A percentile compares a stretch with the other conserved stretches of the same genome.
These are phyloP conservation scores for Cuculus canorus DNA, from an alignment of 2,797 vertebrate species.

Conservation along the genomic window DNA sequence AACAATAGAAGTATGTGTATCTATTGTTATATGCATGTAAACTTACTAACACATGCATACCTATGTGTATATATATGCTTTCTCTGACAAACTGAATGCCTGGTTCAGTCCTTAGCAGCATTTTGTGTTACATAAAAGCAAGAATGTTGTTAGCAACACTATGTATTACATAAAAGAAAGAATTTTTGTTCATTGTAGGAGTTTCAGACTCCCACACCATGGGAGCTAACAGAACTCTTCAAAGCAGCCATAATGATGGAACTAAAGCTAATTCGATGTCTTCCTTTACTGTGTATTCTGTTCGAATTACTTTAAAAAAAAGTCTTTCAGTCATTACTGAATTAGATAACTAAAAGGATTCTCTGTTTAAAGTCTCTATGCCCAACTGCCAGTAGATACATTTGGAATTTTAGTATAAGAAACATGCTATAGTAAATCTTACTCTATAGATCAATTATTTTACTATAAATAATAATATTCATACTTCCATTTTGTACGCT, in stretches of 20 bases:
- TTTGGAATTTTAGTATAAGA: neutral
- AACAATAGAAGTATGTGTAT: fast-evolving
- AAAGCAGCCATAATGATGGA: neutral
- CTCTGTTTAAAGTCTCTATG: neutral
- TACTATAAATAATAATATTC: neutral
- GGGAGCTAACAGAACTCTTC: constrained; percentile 1
- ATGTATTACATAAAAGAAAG: constrained; percentile 46
- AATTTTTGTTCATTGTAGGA: constrained; percentile 64
- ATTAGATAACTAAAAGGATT: neutral
- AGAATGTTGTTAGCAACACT: neutral
- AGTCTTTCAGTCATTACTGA: neutral
- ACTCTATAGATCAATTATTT: neutral
- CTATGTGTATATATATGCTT: neutral
- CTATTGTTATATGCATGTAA: neutral
- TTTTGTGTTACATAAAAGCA: constrained; percentile 43
- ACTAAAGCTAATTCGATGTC: neutral
- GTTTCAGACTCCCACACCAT: constrained; percentile 43
- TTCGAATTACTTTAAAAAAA: neutral
- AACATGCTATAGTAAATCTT: neutral
- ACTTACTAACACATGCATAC: neutral
- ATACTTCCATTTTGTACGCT: neutral
- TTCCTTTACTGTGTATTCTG: neutral
- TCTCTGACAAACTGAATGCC: neutral
- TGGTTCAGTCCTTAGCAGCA: neutral
- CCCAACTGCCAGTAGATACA: neutral